Evolutionary conservation across 2,113 vertebrate genomes (phyloP), one percentile per base, ranked within the genome.

Genomic region (Pollachius pollachius): DNA sequence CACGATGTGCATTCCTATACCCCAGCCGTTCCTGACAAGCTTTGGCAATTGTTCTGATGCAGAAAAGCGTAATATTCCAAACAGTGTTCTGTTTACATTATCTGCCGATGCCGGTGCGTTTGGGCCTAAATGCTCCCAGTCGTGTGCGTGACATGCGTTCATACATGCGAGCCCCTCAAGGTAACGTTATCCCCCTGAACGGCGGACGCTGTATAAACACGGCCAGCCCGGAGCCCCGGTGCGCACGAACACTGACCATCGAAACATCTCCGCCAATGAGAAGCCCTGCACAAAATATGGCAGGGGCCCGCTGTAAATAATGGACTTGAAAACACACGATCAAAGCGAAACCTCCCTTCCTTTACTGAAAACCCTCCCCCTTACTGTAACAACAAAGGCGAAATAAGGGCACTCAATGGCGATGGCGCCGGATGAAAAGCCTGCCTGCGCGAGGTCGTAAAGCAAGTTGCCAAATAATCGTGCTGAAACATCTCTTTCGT

Each of bases 1-100:
- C 69, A 41, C 64, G 21, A 37, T 16, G 0, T 57, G 63, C 48
- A 66, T 48, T 21, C 1, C 13, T 60, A 71, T 27, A 21, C 25
- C 69, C 65, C 21, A 52, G 62, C 56, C 69, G 70, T 63, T 7
- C 54, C 71, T 54, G 72, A 76, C 72, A 69, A 74, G 66, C 5
- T 15, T 67, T 61, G 52, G 56, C 27, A 4, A 5, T 56, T 61
- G 67, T 62, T 68, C 62, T 7, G 1, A 67, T 75, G 41, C 17
- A n/a, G 60, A 66, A 67, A 69, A 58, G 16, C 52, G 37, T 11
- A 48, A 48, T 63, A 41, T 48, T 57, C n/a, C 61, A 76, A 79
- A 71, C n/a, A n/a, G 30, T 58, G 52, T 1, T 62, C 34, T 34
- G 63, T 23, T 80, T 67, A 63, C 37, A 34, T 34, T 34, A 59